Conservation (phyloP, 2,113 vertebrate species). For the Hydrolagus affinis region DNA sequence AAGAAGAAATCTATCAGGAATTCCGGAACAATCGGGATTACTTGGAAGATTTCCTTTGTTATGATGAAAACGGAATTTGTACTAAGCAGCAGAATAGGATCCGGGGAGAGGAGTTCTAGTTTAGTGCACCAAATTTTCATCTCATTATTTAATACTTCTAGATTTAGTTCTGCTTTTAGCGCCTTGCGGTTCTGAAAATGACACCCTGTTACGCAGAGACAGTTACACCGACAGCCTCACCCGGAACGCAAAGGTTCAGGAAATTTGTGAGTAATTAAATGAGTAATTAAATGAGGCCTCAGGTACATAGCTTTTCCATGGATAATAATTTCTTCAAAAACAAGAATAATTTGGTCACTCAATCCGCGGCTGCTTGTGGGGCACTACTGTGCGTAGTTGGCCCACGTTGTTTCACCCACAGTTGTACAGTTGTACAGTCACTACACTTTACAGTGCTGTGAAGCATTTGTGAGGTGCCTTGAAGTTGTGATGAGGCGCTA, state of each 20-base stretch:
- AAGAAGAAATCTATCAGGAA: constrained; percentile 46
- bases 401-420: no score
- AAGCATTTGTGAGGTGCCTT: no score
- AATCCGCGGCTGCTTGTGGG: neutral
- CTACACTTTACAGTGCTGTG: no score
- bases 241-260: neutral
- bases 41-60: constrained; percentile 43
- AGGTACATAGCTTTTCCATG: neutral
- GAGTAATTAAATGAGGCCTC: neutral
- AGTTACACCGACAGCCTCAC: no score
- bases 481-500: no score
- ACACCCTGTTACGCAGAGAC: neutral
- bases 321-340: neutral
- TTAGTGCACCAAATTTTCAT: neutral
- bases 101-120: no score
- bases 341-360: neutral
- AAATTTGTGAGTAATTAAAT: neutral
- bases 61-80: constrained; percentile 34
- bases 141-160: neutral
- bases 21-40: constrained; percentile 36
- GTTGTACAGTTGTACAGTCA: no score
- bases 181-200: neutral
- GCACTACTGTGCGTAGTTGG: no score
- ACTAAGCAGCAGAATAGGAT: neutral
- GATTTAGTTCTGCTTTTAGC: neutral